A percentile compares a stretch with the other conserved stretches of the same genome.
Conservation (phyloP, 2,888 invertebrate genomes). For the Agrypnus murinus region DNA sequence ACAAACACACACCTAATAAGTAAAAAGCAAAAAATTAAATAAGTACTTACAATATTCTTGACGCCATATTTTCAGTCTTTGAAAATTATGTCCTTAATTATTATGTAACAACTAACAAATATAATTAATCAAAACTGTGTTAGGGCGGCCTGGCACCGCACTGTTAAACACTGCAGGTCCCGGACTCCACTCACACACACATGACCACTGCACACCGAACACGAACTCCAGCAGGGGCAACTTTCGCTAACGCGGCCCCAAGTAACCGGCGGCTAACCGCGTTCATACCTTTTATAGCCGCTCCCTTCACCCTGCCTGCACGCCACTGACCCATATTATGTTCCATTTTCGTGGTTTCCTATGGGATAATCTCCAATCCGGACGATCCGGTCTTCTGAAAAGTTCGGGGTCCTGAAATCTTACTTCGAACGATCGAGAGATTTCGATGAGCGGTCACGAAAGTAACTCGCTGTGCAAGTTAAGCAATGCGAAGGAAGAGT, state of each 20-base stretch:
- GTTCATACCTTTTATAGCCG: conserved; percentile 62
- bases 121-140: conserved; percentile 33
- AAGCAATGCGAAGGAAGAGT: neutral
- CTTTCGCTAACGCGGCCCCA: conserved; percentile 57
- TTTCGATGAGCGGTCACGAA: conserved; percentile 22
- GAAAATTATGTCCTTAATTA: conserved; percentile 39
- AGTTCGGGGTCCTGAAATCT: neutral
- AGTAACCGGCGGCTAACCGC: conserved; percentile 62
- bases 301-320: conserved; percentile 56
- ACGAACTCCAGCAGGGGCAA: conserved; percentile 57
- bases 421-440: neutral
- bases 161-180: conserved; percentile 54
- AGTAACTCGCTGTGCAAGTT: neutral
- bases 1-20: neutral
- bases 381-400: neutral
- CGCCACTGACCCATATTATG: conserved; percentile 50
- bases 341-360: conserved; percentile 13
- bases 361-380: neutral
- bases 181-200: conserved; percentile 56
- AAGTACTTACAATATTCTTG: conserved; percentile 50
- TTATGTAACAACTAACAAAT: conserved; percentile 35
- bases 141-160: conserved; percentile 54
- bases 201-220: conserved; percentile 54
- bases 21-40: conserved; percentile 18
- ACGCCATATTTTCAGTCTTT: conserved; percentile 50